These are phyloP conservation scores for Tridacna crocea DNA, from an alignment of 2,888 invertebrate species.

Conservation along the genomic window DNA sequence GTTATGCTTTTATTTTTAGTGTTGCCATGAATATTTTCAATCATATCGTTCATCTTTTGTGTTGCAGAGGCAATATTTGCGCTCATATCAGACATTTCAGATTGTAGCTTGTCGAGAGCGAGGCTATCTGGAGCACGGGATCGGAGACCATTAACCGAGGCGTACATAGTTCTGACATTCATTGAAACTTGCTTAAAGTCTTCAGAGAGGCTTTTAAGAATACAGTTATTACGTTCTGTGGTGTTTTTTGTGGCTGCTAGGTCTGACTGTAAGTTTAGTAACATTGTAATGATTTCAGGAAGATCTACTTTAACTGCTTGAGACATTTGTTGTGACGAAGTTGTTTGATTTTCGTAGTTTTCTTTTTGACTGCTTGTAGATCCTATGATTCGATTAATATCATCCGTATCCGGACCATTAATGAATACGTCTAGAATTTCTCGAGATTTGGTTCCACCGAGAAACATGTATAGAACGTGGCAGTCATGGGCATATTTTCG, in stretches of 20 bases:
- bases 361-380: neutral
- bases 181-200: neutral
- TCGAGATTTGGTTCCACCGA: neutral
- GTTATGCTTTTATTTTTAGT: too few species aligned
- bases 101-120: neutral
- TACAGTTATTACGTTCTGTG: neutral
- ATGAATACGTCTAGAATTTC: constrained; percentile 10
- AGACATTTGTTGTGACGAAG: neutral
- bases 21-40: too few species aligned
- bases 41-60: neutral
- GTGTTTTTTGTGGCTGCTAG: neutral
- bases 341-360: neutral
- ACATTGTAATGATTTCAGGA: neutral
- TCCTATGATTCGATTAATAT: neutral
- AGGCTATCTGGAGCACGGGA: neutral
- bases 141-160: neutral
- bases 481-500: constrained; percentile 10
- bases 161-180: neutral
- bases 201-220: neutral
- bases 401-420: neutral
- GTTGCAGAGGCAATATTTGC: too few species aligned
- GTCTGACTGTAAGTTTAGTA: neutral
- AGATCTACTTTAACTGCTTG: neutral
- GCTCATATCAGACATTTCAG: neutral
- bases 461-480: neutral